Base-by-base conservation (phyloP, 2,888 invertebrate species). In the Eristalinus aeneus region DNA sequence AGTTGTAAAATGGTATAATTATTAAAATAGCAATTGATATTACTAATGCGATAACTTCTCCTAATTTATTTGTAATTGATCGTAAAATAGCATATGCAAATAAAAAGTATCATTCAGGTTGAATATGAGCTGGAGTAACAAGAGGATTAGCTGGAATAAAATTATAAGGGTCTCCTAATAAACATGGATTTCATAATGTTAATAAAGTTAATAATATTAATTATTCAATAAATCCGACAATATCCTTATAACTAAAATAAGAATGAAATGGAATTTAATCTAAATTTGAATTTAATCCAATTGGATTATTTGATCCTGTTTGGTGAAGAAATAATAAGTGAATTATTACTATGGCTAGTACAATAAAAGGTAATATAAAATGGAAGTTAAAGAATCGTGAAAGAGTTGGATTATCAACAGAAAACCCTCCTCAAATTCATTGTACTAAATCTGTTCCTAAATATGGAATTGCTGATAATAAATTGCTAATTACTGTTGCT, bases 101-200 rank as follows among this genome's bases (percentile, higher is more conserved):
- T 93, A 97, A 91, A 90, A 96, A 97, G 91, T 97, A 97, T 95
- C 96, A 97, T 94, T 97, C 96, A 61, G 96, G 96, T 94, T 96
- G 95, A 93, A 96, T 96, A 90, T 96, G 96, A 8, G 94, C 91
- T 0, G 96, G 96, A 0, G 96, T 96, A 16, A 95, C 90, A 87
- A 91, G 69, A 0, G 90, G 90, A 20, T 91, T 90, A 2, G 90
- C 91, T 0, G 94, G 94, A 22, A 94, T 95, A 93, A 96, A 96
- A 93, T 96, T 96, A 93, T 96, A 96, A 0, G 95, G 95, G 32
- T 96, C 96, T 89, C 94, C 94, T 91, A 96, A 89, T 90, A 95
- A 86, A 89, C 94, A 94, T 0, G 96, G 96, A 4, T 92, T 93
- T 84, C 91, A 90, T 91, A 95, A 89, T 1, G 93, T 93, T 92